Percentiles rank a stretch among this genome's conserved stretches.
Conservation (phyloP, 1,140 invertebrate species). For the Dendroctonus ponderosae region DNA sequence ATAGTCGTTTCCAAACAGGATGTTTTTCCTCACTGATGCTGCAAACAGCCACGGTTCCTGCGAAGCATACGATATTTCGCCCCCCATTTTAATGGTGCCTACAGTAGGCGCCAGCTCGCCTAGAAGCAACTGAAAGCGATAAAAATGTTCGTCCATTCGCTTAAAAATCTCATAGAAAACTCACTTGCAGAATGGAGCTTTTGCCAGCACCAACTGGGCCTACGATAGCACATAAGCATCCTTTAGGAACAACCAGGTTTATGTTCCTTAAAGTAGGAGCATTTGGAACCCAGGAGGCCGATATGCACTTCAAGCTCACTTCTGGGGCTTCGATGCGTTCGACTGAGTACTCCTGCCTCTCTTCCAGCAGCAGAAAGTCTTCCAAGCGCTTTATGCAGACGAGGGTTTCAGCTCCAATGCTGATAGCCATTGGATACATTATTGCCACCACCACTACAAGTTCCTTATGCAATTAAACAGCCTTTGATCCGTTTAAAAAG, state of each 20-base stretch:
- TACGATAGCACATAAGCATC: constrained; percentile 70
- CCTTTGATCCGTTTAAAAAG: not conserved
- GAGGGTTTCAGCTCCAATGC: constrained; percentile 62
- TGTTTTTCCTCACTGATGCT: constrained; percentile 67
- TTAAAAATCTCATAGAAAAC: not conserved
- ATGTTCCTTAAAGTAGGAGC: constrained; percentile 59
- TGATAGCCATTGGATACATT: constrained; percentile 71
- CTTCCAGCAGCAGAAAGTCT: constrained; percentile 63
- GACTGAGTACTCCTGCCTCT: constrained; percentile 50
- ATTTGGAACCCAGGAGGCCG: constrained; percentile 61
- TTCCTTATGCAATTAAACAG: not conserved
- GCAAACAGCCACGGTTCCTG: constrained; percentile 77
- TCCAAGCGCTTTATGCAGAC: constrained; percentile 68
- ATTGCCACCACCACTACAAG: constrained; percentile 59
- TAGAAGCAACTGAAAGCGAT: constrained; percentile 74
- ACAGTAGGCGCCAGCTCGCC: constrained; percentile 68
- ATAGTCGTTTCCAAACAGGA: constrained; percentile 71
- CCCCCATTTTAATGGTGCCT: constrained; percentile 59
- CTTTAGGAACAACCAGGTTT: constrained; percentile 60
- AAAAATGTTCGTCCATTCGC: constrained; percentile 8
- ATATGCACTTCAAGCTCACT: constrained; percentile 55
- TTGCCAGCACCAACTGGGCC: constrained; percentile 80
- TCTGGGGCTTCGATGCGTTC: constrained; percentile 40
- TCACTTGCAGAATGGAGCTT: constrained; percentile 70
- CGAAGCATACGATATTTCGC: constrained; percentile 67